These are phyloP conservation scores for Morone chrysops DNA, from an alignment of 2,113 vertebrate species.

Conservation along the genomic window DNA sequence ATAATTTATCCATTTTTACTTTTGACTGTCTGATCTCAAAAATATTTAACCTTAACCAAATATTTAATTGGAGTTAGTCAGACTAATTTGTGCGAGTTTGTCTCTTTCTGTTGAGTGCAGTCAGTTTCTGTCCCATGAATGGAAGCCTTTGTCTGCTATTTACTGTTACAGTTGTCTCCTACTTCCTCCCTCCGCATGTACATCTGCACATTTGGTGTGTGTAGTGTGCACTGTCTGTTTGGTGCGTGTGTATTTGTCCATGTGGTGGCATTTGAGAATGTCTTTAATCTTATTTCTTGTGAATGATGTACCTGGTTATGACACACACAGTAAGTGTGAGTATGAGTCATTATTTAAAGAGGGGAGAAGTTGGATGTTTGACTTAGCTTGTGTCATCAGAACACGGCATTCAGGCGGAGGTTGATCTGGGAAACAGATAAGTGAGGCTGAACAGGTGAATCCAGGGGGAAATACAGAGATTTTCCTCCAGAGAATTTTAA, in stretches of 20 bases:
- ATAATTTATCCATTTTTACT: not conserved
- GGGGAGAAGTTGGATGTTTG: slow-evolving; percentile 55
- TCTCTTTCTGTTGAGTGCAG: slow-evolving; percentile 42
- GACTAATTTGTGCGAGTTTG: slow-evolving; percentile 13
- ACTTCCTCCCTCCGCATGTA: slow-evolving; percentile 18
- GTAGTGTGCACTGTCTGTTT: slow-evolving; percentile 4
- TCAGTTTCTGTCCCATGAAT: slow-evolving; percentile 68
- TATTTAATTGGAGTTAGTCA: slow-evolving; percentile 26
- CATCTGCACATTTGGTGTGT: slow-evolving; percentile 15
- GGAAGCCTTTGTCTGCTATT: slow-evolving; percentile 68
- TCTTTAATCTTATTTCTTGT: slow-evolving; percentile 35
- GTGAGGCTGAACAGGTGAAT: slow-evolving; percentile 5
- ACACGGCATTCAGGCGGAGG: not conserved
- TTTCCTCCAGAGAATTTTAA: not conserved
- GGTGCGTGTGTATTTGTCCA: slow-evolving; percentile 4
- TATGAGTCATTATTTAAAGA: slow-evolving; percentile 60
- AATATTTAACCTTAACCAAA: slow-evolving; percentile 39
- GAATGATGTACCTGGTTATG: not conserved
- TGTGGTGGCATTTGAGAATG: not conserved
- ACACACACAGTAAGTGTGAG: not conserved
- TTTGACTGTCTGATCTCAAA: slow-evolving; percentile 1
- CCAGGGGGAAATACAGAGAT: not conserved
- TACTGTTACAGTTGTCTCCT: slow-evolving; percentile 22
- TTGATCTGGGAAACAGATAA: not conserved
- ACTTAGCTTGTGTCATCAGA: slow-evolving; percentile 43